These are phyloP conservation scores for Scrobipalpa atriplicella DNA, from an alignment of 2,888 invertebrate genomes.

Conservation along the genomic window DNA sequence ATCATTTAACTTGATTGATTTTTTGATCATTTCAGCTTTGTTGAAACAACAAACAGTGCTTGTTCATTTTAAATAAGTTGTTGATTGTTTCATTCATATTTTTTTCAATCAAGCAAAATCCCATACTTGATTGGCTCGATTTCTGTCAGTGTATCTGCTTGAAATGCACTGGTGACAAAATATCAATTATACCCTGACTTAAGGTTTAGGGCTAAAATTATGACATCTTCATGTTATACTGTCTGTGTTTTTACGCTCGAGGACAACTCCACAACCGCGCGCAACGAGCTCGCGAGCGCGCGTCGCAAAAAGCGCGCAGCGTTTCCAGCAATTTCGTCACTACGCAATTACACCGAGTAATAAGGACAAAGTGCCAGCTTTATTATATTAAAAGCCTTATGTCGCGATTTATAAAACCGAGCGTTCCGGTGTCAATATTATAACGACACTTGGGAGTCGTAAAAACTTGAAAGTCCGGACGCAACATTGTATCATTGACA, in stretches of 20 bases:
- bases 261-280: slow-evolving; percentile 33
- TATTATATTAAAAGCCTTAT: slow-evolving; percentile 33
- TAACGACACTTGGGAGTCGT: slow-evolving; percentile 15
- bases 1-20: too few species aligned
- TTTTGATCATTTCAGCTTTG: too few species aligned
- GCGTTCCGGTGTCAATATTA: slow-evolving; percentile 22
- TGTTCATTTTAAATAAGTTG: too few species aligned
- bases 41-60: too few species aligned
- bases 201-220: too few species aligned
- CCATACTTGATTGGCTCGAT: too few species aligned
- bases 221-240: background rate
- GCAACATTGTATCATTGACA: background rate
- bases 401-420: slow-evolving; percentile 24
- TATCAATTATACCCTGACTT: too few species aligned
- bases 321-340: slow-evolving; percentile 65
- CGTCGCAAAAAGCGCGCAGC: slow-evolving; percentile 60
- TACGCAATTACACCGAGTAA: slow-evolving; percentile 56
- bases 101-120: too few species aligned
- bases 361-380: slow-evolving; percentile 44
- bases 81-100: too few species aligned
- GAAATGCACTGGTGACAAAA: too few species aligned
- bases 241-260: slow-evolving; percentile 21
- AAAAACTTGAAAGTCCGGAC: slow-evolving; percentile 15
- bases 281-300: slow-evolving; percentile 52
- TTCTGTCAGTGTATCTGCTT: too few species aligned